A percentile compares a stretch with the other conserved stretches of the same genome.
Evolutionary conservation across 2,888 invertebrate species (phyloP).

Genomic region (Saturnia pavonia): DNA sequence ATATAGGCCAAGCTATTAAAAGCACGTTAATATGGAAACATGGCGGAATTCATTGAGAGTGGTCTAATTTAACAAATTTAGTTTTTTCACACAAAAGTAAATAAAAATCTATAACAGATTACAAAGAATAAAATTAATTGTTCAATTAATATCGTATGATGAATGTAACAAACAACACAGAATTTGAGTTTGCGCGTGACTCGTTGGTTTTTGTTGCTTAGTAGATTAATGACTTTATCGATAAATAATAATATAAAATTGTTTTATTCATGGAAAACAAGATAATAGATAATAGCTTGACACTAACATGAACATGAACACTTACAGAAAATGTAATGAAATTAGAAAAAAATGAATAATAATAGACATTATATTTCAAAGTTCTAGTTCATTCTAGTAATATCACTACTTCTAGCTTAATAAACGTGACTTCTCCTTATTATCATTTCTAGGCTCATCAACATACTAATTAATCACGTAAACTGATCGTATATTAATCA

Average conservation of each 20-base stretch:
- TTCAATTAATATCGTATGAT: conserved; percentile 8
- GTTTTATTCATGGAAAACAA: background rate
- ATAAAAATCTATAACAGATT: background rate
- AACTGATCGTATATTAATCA: background rate
- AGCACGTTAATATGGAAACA: background rate
- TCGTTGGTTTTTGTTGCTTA: background rate
- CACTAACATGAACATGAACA: background rate
- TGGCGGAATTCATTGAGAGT: background rate
- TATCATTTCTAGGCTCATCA: conserved; percentile 1
- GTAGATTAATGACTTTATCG: background rate
- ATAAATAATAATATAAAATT: background rate
- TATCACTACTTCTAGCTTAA: background rate
- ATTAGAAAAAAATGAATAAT: background rate
- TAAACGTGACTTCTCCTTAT: background rate
- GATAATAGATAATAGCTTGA: background rate
- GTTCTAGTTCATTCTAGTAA: background rate
- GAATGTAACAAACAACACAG: conserved; percentile 8
- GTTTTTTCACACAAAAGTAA: background rate
- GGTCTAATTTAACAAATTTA: background rate
- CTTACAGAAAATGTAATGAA: background rate
- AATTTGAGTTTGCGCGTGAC: background rate
- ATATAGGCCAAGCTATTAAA: no score
- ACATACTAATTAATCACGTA: conserved; percentile 6
- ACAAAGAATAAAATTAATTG: background rate
- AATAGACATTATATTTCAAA: background rate